Conservation (phyloP, 2,888 invertebrate genomes). For the Hypena proboscidalis region DNA sequence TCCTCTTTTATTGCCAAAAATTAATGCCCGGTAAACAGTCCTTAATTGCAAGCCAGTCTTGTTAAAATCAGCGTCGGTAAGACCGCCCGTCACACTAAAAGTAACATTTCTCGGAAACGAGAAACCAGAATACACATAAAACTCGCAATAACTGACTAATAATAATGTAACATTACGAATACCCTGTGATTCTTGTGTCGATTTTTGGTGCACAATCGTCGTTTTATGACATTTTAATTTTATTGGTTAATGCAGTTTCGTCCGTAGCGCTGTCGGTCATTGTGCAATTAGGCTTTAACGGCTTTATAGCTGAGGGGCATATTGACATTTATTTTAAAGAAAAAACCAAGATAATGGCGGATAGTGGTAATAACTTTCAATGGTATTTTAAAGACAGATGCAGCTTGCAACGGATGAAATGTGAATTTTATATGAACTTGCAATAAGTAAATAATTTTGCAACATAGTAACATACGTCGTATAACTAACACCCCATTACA, state of each 20-base stretch:
- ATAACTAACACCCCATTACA: constrained; percentile 9
- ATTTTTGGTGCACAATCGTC: constrained; percentile 52
- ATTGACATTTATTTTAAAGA: constrained; percentile 36
- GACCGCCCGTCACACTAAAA: constrained; percentile 63
- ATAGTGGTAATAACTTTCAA: constrained; percentile 34
- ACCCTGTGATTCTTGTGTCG: constrained; percentile 61
- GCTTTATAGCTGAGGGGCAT: constrained; percentile 58
- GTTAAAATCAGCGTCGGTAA: constrained; percentile 62
- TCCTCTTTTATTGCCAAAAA: constrained; percentile 85
- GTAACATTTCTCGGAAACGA: constrained; percentile 64
- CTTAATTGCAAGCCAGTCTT: constrained; percentile 79
- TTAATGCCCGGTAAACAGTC: constrained; percentile 83
- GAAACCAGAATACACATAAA: constrained; percentile 68
- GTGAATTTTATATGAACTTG: constrained; percentile 35
- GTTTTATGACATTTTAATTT: constrained; percentile 76
- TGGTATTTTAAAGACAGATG: constrained; percentile 38
- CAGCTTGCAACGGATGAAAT: constrained; percentile 33
- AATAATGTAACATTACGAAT: constrained; percentile 71
- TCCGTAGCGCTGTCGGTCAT: constrained; percentile 32
- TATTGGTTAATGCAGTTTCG: constrained; percentile 64
- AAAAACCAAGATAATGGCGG: constrained; percentile 25
- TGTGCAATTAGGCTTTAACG: constrained; percentile 58
- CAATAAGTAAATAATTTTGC: constrained; percentile 7
- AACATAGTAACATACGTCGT: constrained; percentile 3
- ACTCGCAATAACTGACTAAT: constrained; percentile 70